Evolutionary conservation across 1,140 invertebrate species (phyloP).

Genomic region (Bombus pascuorum): DNA sequence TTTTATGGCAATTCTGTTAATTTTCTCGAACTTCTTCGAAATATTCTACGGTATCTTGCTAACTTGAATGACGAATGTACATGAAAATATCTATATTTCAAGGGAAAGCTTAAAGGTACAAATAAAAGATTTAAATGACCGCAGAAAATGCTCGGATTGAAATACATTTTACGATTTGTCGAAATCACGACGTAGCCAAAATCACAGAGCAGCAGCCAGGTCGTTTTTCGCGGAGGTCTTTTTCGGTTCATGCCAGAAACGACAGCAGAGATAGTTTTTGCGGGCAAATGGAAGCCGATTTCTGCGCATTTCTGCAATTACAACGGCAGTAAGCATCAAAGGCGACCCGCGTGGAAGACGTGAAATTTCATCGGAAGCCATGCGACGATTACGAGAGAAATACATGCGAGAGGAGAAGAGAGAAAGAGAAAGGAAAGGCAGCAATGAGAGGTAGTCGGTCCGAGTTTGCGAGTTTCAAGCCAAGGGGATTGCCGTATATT

Average conservation of each 20-base stretch:
- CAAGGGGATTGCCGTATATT: conserved; percentile 78
- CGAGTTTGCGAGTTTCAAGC: conserved; percentile 76
- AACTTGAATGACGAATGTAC: background rate
- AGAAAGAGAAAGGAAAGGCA: conserved; percentile 42
- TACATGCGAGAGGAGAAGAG: background rate
- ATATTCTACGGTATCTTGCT: background rate
- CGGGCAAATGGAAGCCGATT: conserved; percentile 56
- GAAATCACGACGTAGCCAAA: background rate
- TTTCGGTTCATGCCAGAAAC: background rate
- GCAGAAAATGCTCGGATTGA: background rate
- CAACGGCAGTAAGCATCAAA: conserved; percentile 73
- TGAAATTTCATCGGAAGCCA: conserved; percentile 79
- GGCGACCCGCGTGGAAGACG: conserved; percentile 71
- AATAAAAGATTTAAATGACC: background rate
- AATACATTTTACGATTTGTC: background rate
- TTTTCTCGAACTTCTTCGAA: background rate
- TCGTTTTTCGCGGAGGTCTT: background rate
- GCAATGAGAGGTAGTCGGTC: conserved; percentile 63
- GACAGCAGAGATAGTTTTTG: conserved; percentile 39
- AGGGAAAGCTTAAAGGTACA: background rate
- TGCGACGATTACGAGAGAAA: conserved; percentile 63
- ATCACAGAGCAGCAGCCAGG: background rate
- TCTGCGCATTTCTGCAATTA: conserved; percentile 70
- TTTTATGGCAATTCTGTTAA: background rate
- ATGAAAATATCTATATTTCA: background rate